Base-by-base conservation (phyloP, 2,888 invertebrate species). In the Hyposoter dolosus region DNA sequence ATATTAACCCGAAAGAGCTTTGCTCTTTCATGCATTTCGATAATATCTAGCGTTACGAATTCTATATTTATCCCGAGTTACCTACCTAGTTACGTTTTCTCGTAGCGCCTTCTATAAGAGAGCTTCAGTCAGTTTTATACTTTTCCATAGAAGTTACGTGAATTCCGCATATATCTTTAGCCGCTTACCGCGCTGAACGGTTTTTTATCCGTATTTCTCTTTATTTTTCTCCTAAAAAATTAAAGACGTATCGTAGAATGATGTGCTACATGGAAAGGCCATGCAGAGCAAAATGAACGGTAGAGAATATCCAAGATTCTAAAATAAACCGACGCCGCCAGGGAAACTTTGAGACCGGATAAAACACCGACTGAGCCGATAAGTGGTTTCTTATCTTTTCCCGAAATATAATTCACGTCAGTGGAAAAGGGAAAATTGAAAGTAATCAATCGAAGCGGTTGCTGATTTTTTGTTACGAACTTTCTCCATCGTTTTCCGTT, bases 1-100 rank as follows among this genome's bases (percentile, higher is more conserved):
- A 92, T 92, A 91, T 93, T 92, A 90, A 92, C 91, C 91, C 90
- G 90, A 89, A 92, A 92, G 88, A 87, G 66, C 88, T 82, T 80
- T 76, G 82, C 77, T 72, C 35, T 45, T 66, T 65, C 50, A 68
- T 71, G 69, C 63, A 68, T 66, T 60, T 60, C 28, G 15, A 12
- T 60, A 23, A 65, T 82, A 85, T 79, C 71, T 75, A 74, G n/a
- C 78, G 71, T 84, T 74, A 60, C 69, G 71, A 74, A 83, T 83
- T 87, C 90, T 92, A 91, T 91, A 89, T 91, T 90, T 90, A 88
- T 86, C 88, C 82, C 80, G 53, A 80, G 77, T 82, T 86, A 88
- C 50, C 71, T 56, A 35, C 65, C 75, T 63, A 63, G 72, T 83
- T 71, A 68, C 72, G 76, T 53, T 83, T 82, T 74, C 40, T 40